Conservation (phyloP, 2,113 vertebrate species). For the Nanorana parkeri region DNA sequence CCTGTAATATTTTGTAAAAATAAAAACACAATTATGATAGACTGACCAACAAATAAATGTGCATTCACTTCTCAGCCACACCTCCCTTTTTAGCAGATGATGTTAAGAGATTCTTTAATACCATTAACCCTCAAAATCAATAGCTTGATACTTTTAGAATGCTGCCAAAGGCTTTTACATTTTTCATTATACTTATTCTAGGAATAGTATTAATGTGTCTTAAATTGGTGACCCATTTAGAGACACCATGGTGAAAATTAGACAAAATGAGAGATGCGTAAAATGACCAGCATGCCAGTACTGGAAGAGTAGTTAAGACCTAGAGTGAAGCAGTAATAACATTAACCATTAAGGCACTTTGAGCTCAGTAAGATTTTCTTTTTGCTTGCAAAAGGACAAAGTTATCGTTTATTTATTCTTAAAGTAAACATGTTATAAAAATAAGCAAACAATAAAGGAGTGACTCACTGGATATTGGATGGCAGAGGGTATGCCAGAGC, state of each 20-base stretch:
- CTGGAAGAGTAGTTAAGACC: constrained; percentile 11
- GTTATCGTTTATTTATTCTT: no score
- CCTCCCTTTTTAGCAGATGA: constrained; percentile 41
- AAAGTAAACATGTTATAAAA: no score
- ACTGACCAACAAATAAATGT: constrained; percentile 10
- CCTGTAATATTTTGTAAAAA: not conserved
- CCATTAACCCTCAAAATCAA: constrained; percentile 43
- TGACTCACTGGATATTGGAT: no score
- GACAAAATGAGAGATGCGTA: constrained; percentile 28
- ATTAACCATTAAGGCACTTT: not conserved
- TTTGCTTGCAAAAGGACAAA: not conserved
- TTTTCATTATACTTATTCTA: constrained; percentile 54
- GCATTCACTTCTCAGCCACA: constrained; percentile 35
- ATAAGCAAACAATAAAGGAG: no score
- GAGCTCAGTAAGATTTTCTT: not conserved
- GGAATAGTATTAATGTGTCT: constrained; percentile 52
- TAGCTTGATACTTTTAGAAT: constrained; percentile 51
- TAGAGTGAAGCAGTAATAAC: constrained; percentile 2
- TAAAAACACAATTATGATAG: constrained; percentile 29
- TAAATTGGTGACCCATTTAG: constrained; percentile 51
- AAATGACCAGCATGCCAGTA: constrained; percentile 1
- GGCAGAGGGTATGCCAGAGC: no score
- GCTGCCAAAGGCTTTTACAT: constrained; percentile 49
- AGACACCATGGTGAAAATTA: constrained; percentile 34
- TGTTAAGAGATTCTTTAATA: constrained; percentile 48